Evolutionary conservation across 2,888 invertebrate genomes (phyloP).

Genomic region (Cinara cedri): DNA sequence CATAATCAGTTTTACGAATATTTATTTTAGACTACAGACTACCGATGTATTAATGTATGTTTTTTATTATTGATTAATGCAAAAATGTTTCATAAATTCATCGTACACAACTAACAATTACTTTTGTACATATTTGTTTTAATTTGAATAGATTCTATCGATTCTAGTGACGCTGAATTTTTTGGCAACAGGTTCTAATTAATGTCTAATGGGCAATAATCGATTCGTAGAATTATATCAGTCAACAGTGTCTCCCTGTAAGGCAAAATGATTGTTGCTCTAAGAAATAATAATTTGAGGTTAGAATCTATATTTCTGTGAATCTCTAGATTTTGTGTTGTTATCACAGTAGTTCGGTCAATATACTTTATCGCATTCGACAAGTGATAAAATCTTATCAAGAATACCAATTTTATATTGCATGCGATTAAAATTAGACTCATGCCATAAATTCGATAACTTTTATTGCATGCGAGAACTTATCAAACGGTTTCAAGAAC

Average conservation of each 20-base stretch:
- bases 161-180: too few species aligned
- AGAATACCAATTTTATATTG: background rate
- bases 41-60: slow-evolving; percentile 16
- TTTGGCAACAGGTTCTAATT: too few species aligned
- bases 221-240: too few species aligned
- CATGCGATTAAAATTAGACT: too few species aligned
- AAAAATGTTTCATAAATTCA: slow-evolving; percentile 8
- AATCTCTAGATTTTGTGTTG: background rate
- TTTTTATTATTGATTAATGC: background rate
- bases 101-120: too few species aligned
- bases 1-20: background rate
- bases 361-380: slow-evolving; percentile 7
- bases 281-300: background rate
- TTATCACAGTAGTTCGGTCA: background rate
- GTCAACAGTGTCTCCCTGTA: too few species aligned
- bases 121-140: too few species aligned
- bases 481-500: background rate
- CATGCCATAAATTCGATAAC: background rate
- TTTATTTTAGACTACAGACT: slow-evolving; percentile 1
- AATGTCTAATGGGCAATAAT: too few species aligned
- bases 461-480: background rate
- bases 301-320: background rate
- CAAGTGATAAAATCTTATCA: background rate
- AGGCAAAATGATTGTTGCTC: too few species aligned
- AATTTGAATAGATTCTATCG: too few species aligned